Base-by-base conservation (phyloP, 2,113 vertebrate species). In the Euleptes europaea region DNA sequence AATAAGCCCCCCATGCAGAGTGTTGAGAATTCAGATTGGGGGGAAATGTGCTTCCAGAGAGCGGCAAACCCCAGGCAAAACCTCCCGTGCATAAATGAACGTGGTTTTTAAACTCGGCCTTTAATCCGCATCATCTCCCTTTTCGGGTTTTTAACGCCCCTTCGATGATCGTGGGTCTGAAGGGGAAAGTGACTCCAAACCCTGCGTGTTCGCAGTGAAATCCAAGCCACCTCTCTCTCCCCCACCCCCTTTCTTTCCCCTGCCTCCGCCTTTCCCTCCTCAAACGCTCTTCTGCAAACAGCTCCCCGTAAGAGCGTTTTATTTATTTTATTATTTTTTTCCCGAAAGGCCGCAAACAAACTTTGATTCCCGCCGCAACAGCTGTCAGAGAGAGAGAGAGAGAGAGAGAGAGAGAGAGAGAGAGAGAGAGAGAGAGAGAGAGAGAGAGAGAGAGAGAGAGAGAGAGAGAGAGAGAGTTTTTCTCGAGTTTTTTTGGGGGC, bases 401-500 rank as follows among this genome's bases (percentile, higher is more conserved):
- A 47, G 44, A 47, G 44, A 4, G 49, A 51, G 49, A 51, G 49
- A 51, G 49, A 4, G 12, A n/a, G n/a, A n/a, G n/a, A n/a, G n/a
- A n/a, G n/a, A n/a, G n/a, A n/a, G n/a, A n/a, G n/a, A n/a, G n/a
- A n/a, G n/a, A n/a, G n/a, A n/a, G n/a, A n/a, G n/a, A n/a, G n/a
- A n/a, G n/a, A n/a, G n/a, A n/a, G n/a, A n/a, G n/a, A n/a, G n/a
- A n/a, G n/a, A n/a, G n/a, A n/a, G n/a, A n/a, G n/a, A n/a, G n/a
- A n/a, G n/a, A n/a, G n/a, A n/a, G n/a, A n/a, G n/a, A 54, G 51
- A 54, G 51, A 54, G 51, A 54, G 54, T 57, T 92, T 94, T 63
- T 94, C 93, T 93, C 93, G 96, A 79, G 96, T 93, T 95, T 93
- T 95, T 57, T 54, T 54, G 51, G 13, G 92, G 97, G 95, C 93